Conservation (phyloP, 2,888 invertebrate genomes). For the Anticlea derivata region DNA sequence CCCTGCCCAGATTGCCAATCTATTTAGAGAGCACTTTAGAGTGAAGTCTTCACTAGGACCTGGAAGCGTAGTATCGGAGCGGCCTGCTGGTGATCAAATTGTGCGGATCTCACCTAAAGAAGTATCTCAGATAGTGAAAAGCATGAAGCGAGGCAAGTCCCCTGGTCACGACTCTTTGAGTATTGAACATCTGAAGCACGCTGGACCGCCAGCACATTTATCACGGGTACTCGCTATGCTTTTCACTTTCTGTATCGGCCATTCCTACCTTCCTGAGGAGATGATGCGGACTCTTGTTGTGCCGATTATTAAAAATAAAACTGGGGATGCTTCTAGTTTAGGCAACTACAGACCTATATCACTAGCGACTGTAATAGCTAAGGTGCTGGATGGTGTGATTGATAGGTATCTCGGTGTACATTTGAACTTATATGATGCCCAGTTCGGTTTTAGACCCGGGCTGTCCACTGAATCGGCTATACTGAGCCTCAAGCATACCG, state of each 20-base stretch:
- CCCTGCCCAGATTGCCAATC: conserved; percentile 7
- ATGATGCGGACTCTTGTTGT: background rate
- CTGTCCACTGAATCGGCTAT: background rate
- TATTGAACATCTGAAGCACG: conserved; percentile 3
- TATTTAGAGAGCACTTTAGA: conserved; percentile 8
- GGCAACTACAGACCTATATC: conserved; percentile 3
- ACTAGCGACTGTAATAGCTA: background rate
- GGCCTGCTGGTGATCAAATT: background rate
- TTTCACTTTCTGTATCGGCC: background rate
- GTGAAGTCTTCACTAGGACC: background rate
- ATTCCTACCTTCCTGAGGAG: background rate
- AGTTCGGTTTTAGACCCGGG: no score
- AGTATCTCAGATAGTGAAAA: background rate
- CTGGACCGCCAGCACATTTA: conserved; percentile 1
- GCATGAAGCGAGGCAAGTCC: conserved; percentile 1
- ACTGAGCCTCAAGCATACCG: background rate
- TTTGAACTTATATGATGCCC: background rate
- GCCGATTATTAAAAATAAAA: background rate
- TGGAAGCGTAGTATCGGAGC: background rate
- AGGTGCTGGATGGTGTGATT: background rate
- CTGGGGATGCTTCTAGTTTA: background rate
- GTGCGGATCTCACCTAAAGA: background rate
- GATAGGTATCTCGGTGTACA: background rate
- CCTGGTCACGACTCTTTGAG: conserved; percentile 9
- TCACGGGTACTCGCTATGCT: conserved; percentile 1